phyloP scores from a whole-genome alignment of 2,113 vertebrate genomes.

The rat (Rattus norvegicus) region DNA sequence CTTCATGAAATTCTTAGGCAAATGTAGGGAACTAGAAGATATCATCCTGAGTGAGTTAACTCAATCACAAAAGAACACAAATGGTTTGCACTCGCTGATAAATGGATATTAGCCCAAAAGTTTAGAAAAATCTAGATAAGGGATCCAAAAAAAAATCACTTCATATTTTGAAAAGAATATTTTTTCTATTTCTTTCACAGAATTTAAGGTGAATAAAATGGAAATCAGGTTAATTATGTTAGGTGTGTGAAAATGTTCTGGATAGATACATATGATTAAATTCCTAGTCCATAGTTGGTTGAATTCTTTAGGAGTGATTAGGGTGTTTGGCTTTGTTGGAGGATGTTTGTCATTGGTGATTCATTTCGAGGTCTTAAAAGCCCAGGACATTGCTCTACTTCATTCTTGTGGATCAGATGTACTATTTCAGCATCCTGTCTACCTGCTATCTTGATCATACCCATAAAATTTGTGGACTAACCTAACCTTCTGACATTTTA shows the following conservation, averaged over 20 bases:
- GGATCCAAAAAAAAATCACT: background rate
- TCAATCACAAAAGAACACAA: too few species aligned
- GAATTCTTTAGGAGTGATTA: background rate
- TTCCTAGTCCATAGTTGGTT: background rate
- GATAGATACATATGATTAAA: background rate
- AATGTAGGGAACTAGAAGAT: too few species aligned
- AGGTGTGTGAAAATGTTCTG: background rate
- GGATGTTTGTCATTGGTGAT: background rate
- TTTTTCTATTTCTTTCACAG: background rate
- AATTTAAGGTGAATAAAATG: background rate
- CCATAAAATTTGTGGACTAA: background rate
- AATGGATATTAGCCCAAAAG: too few species aligned
- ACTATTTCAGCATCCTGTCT: background rate
- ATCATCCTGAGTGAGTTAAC: too few species aligned
- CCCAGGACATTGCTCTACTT: background rate
- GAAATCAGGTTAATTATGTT: background rate
- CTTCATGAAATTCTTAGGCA: too few species aligned
- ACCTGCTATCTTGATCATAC: background rate
- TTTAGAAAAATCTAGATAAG: too few species aligned
- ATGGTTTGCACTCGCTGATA: too few species aligned
- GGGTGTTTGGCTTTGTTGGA: background rate
- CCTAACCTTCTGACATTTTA: background rate
- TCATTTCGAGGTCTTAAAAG: background rate
- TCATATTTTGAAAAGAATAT: background rate
- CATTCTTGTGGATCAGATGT: background rate